Percentiles rank a stretch among this genome's conserved stretches.
phyloP scores from a whole-genome alignment of 2,888 invertebrate species.

The Trachelus tabidus region DNA sequence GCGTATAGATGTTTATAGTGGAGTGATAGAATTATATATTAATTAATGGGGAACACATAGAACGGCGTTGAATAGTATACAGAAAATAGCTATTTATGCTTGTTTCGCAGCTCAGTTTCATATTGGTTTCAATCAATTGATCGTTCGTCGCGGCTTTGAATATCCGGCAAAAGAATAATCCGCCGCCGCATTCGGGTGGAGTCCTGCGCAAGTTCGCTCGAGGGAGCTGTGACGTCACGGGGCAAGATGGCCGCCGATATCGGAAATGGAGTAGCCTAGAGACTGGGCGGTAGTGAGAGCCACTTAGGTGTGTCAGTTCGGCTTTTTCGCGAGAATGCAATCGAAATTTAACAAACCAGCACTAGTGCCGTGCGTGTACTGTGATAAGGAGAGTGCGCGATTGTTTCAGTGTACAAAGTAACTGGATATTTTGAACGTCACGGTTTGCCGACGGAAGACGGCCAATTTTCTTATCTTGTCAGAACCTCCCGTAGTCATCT shows the following conservation, averaged over 20 bases:
- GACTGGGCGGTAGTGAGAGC: conserved; percentile 74
- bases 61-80: neutral
- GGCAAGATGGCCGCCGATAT: conserved; percentile 83
- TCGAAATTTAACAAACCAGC: conserved; percentile 26
- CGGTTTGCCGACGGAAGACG: neutral
- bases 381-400: neutral
- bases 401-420: neutral
- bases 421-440: neutral
- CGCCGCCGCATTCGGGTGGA: neutral
- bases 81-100: neutral
- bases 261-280: conserved; percentile 75
- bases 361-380: neutral
- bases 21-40: neutral
- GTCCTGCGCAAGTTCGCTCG: neutral
- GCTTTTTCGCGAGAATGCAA: conserved; percentile 36
- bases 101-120: neutral
- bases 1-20: neutral
- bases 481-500: neutral
- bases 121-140: neutral
- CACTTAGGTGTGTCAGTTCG: conserved; percentile 80
- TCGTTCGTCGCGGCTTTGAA: neutral
- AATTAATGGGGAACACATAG: neutral
- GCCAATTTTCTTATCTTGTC: conserved; percentile 4
- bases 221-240: conserved; percentile 71
- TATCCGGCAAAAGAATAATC: neutral